phyloP scores from a whole-genome alignment of 2,113 vertebrate genomes.

The Menura novaehollandiae region DNA sequence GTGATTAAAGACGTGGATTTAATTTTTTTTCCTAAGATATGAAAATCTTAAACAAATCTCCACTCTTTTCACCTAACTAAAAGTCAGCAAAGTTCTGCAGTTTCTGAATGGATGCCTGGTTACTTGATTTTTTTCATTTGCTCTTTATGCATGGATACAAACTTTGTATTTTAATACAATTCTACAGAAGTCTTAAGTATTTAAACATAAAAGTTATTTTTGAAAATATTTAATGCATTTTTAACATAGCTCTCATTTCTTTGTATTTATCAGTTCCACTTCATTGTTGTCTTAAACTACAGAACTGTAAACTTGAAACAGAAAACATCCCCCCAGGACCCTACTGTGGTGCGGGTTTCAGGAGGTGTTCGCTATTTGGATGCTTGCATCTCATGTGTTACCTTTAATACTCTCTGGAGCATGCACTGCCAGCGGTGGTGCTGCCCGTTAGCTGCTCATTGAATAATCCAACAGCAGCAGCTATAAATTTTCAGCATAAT shows the following conservation, averaged over 20 bases:
- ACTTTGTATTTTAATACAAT: not conserved
- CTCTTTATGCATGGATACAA: not conserved
- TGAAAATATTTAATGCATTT: not conserved
- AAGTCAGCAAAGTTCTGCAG: not conserved
- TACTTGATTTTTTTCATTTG: not conserved
- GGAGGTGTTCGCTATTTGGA: not conserved
- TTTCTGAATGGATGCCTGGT: not conserved
- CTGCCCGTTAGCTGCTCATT: not conserved
- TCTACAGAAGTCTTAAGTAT: not conserved
- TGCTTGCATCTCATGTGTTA: not conserved
- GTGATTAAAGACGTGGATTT: not conserved
- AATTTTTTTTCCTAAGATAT: not conserved
- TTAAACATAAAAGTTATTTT: not conserved
- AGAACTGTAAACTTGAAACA: not conserved
- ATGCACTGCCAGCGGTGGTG: not conserved
- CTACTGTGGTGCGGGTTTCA: not conserved
- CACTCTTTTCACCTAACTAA: not conserved
- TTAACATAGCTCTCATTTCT: not conserved
- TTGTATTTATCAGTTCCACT: not conserved
- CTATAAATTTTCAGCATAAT: not conserved
- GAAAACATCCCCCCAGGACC: accelerated
- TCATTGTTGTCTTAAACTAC: not conserved
- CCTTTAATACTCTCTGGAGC: not conserved
- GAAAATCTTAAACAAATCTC: not conserved
- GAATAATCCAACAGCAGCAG: not conserved